phyloP scores from a whole-genome alignment of 2,888 invertebrate species.

The Imbricaverruca yamaguchii region DNA sequence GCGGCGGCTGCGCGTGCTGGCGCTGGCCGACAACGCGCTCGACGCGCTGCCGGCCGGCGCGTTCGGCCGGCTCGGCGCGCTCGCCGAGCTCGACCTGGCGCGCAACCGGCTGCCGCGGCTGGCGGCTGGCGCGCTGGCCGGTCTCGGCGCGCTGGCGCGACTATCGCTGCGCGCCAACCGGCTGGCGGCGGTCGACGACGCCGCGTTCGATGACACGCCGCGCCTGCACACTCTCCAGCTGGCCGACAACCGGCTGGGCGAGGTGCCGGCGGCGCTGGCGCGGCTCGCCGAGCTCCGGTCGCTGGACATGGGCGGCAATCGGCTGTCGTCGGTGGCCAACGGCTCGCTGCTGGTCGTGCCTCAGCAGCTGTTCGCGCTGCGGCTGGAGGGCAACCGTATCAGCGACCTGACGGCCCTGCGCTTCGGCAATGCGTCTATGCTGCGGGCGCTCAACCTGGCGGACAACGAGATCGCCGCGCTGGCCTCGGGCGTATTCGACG shows the following conservation, averaged over 20 bases:
- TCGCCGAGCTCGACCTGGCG: constrained; percentile 71
- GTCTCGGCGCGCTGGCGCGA: constrained; percentile 57
- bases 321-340: constrained; percentile 63
- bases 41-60: constrained; percentile 63
- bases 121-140: constrained; percentile 45
- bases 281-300: constrained; percentile 70
- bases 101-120: constrained; percentile 68
- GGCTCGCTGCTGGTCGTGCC: constrained; percentile 64
- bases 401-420: constrained; percentile 68
- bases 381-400: constrained; percentile 69
- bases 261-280: constrained; percentile 74
- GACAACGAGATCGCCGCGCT: constrained; percentile 72
- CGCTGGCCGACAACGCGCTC: constrained; percentile 64
- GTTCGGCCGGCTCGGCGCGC: constrained; percentile 63
- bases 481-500: constrained; percentile 68
- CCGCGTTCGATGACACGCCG: constrained; percentile 30
- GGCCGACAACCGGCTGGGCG: constrained; percentile 43
- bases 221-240: constrained; percentile 31
- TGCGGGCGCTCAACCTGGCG: constrained; percentile 66
- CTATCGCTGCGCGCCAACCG: constrained; percentile 47
- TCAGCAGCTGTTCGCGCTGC: constrained; percentile 62
- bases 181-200: constrained; percentile 30
- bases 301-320: constrained; percentile 66
- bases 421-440: constrained; percentile 61
- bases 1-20: constrained; percentile 61